Evolutionary conservation across 92 coral and sea anemone species (phyloP), one percentile per base, ranked within the genome.

Genomic region (Isaurus tuberculatus): DNA sequence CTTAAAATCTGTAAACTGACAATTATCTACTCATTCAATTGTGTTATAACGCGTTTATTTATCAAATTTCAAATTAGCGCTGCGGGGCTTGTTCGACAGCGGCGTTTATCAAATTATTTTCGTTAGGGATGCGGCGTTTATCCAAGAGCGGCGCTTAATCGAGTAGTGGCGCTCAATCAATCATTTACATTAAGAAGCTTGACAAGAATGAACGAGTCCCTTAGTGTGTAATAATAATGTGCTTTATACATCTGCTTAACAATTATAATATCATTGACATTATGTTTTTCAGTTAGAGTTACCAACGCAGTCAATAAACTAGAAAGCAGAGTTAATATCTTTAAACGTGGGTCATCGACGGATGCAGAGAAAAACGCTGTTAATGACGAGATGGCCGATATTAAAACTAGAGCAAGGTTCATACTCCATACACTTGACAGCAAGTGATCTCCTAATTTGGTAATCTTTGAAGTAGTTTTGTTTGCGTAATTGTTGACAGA

Each of bases 351-450:
- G 0, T 17, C 80, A 10, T 17, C 80, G 17, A 3, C 65, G 28
- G 80, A 74, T 14, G 66, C 80, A 74, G 80, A 74, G 64, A 48
- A 74, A 74, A 14, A 13, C 9, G 26, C 46, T 14, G 80, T 74
- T 14, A 44, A 74, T 58, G 32, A 17, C 31, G 80, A 51, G 32
- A 51, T 74, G 66, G 30, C 2, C 46, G 65, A 74, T 16, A 13
- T 74, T 37, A 74, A 34, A 30, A 74, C 32, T 9, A 65, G 66
- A 74, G 80, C 65, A 74, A 30, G 20, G 7, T 74, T 49, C 17
- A 74, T 74, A 30, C 40, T 74, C 30, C 14, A 22, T 51, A 74
- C 48, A 46, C 63, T 74, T 65, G 80, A 74, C 74, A 20, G n/a
- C 42, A 33, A 48, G 43, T 74, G 42, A 74, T 5, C 64, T 55